phyloP scores from a whole-genome alignment of 2,888 invertebrate species.

The Endomychus coccineus region DNA sequence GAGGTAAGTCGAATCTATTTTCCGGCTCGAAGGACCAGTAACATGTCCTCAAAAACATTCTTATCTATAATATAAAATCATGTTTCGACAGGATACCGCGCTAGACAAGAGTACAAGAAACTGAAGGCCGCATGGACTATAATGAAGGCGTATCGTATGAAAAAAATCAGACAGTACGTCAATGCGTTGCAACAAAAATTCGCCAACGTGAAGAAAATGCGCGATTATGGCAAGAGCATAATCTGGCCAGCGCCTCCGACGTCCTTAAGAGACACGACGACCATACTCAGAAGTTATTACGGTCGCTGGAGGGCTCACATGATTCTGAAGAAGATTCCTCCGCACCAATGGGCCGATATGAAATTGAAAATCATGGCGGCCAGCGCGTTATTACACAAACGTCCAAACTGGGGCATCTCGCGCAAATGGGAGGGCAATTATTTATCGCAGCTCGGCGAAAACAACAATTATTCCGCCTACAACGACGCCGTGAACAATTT shows the following conservation, averaged over 20 bases:
- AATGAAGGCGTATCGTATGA: slow-evolving; percentile 69
- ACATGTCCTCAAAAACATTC: background rate
- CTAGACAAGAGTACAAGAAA: slow-evolving; percentile 68
- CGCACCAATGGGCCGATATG: slow-evolving; percentile 82
- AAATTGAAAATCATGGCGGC: slow-evolving; percentile 72
- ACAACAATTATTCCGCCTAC: slow-evolving; percentile 58
- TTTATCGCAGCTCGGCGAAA: slow-evolving; percentile 59
- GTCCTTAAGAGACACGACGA: slow-evolving; percentile 56
- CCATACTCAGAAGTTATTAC: slow-evolving; percentile 55
- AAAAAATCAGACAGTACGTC: slow-evolving; percentile 69
- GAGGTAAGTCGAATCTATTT: slow-evolving; percentile 51
- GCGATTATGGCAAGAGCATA: slow-evolving; percentile 70
- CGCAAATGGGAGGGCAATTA: slow-evolving; percentile 83
- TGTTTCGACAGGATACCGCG: slow-evolving; percentile 39
- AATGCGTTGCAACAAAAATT: slow-evolving; percentile 57
- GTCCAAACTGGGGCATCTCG: slow-evolving; percentile 65
- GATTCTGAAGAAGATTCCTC: slow-evolving; percentile 72
- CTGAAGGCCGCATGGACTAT: slow-evolving; percentile 82
- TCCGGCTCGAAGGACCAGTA: slow-evolving; percentile 25
- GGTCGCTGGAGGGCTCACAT: slow-evolving; percentile 85
- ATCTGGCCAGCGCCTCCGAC: slow-evolving; percentile 78
- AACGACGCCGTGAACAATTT: slow-evolving; percentile 61
- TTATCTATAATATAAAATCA: background rate
- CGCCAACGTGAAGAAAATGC: slow-evolving; percentile 54
- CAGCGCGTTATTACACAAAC: slow-evolving; percentile 59